phyloP scores from a whole-genome alignment of 2,797 vertebrate species.

The Helarctos malayanus region DNA sequence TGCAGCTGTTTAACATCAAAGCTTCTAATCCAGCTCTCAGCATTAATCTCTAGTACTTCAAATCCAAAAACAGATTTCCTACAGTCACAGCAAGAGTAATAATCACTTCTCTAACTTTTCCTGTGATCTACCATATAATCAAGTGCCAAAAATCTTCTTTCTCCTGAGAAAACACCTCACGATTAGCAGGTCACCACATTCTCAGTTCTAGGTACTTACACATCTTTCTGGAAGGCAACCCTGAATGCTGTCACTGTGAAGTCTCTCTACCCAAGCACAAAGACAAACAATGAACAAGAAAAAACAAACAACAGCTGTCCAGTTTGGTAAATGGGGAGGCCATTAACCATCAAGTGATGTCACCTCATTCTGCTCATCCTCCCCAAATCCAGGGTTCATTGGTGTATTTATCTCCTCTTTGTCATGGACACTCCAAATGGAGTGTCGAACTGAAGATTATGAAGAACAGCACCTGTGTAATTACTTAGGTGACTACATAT shows the following conservation, averaged over 20 bases:
- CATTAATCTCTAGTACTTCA: conserved; percentile 51
- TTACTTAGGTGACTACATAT: conserved; percentile 11
- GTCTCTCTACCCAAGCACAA: conserved; percentile 58
- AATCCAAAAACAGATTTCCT: conserved; percentile 67
- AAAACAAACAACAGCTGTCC: conserved; percentile 65
- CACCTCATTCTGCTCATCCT: conserved; percentile 32
- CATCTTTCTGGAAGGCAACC: conserved; percentile 39
- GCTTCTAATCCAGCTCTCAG: conserved; percentile 61
- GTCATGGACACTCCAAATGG: not conserved
- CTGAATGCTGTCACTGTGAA: conserved; percentile 41
- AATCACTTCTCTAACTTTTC: conserved; percentile 59
- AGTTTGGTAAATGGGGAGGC: conserved; percentile 54
- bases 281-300: conserved; percentile 73
- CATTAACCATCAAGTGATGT: conserved; percentile 26
- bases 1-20: conserved; percentile 62
- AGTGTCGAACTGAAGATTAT: conserved; percentile 50
- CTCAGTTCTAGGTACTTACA: not conserved
- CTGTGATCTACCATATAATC: conserved; percentile 41
- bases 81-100: conserved; percentile 54
- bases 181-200: not conserved
- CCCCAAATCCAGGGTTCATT: not conserved
- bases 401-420: conserved; percentile 64
- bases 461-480: conserved; percentile 22
- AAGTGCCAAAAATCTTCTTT: conserved; percentile 65
- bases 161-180: conserved; percentile 55